phyloP scores from a whole-genome alignment of 1,140 invertebrate genomes.

The Euborellia annulipes region DNA sequence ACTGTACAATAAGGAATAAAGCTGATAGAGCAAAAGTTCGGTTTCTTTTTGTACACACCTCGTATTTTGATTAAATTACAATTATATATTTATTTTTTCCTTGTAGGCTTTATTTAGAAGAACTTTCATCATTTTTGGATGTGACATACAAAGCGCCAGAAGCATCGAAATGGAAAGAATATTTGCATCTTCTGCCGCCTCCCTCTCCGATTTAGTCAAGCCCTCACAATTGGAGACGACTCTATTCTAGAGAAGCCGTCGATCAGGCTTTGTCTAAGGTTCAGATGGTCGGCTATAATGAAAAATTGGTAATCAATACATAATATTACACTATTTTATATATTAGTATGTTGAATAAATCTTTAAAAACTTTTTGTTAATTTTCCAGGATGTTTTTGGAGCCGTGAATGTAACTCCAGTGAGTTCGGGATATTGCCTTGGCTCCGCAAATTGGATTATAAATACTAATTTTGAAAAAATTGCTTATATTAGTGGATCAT shows the following conservation, averaged over 20 bases:
- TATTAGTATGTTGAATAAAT: no score
- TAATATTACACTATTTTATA: neutral
- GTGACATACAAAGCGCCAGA: constrained; percentile 58
- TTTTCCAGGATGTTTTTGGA: constrained; percentile 70
- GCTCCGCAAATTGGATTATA: constrained; percentile 96
- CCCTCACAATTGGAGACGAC: constrained; percentile 71
- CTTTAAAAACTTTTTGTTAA: no score
- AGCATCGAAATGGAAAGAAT: constrained; percentile 68
- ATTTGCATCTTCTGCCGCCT: constrained; percentile 64
- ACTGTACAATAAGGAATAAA: no score
- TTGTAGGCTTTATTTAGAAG: constrained; percentile 76
- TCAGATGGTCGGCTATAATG: constrained; percentile 87
- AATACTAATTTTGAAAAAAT: constrained; percentile 87
- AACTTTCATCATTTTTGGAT: constrained; percentile 83
- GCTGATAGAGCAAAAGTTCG: no score
- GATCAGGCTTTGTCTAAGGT: constrained; percentile 73
- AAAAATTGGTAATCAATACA: constrained; percentile 81
- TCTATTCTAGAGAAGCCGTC: constrained; percentile 70
- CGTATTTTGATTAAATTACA: no score
- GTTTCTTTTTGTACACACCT: no score
- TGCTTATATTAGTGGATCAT: constrained; percentile 76
- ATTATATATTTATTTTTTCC: constrained; percentile 3
- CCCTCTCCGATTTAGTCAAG: constrained; percentile 60
- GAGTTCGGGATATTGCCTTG: constrained; percentile 93
- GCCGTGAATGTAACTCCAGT: constrained; percentile 77